Conservation (phyloP, 2,888 invertebrate genomes). For the Flabesymbios commensalis region DNA sequence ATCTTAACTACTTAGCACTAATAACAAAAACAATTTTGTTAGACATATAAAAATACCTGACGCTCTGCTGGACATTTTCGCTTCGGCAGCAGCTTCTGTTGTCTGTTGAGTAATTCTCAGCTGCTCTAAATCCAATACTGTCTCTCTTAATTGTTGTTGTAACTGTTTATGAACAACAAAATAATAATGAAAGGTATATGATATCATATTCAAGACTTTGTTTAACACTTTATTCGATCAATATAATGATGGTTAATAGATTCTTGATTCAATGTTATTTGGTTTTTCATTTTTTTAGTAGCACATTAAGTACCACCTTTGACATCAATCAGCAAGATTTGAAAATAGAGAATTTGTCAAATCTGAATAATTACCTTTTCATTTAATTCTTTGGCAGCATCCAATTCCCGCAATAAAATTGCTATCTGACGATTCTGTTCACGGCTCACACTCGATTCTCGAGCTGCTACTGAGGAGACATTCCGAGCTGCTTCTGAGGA, state of each 20-base stretch:
- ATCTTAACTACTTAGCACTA: neutral
- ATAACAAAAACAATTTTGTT: neutral
- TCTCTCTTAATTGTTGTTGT: constrained; percentile 32
- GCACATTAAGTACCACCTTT: no score
- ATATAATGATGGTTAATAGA: no score
- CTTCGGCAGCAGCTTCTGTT: constrained; percentile 18
- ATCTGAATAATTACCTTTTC: constrained; percentile 22
- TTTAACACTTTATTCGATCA: no score
- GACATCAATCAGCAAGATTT: no score
- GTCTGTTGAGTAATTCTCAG: constrained; percentile 33
- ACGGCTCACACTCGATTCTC: constrained; percentile 3
- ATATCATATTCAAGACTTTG: no score
- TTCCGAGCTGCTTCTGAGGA: no score
- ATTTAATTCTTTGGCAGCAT: constrained; percentile 24
- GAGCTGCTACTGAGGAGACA: no score
- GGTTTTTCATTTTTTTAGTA: no score
- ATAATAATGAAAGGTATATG: no score
- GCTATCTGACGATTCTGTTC: constrained; percentile 29
- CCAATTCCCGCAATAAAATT: constrained; percentile 25
- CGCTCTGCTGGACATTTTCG: neutral
- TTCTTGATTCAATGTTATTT: no score
- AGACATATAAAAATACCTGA: neutral
- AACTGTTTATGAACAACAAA: no score
- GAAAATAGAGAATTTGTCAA: neutral
- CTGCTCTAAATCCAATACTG: constrained; percentile 38